Conservation (phyloP, 1,140 invertebrate species). For the Hycleus cichorii region DNA sequence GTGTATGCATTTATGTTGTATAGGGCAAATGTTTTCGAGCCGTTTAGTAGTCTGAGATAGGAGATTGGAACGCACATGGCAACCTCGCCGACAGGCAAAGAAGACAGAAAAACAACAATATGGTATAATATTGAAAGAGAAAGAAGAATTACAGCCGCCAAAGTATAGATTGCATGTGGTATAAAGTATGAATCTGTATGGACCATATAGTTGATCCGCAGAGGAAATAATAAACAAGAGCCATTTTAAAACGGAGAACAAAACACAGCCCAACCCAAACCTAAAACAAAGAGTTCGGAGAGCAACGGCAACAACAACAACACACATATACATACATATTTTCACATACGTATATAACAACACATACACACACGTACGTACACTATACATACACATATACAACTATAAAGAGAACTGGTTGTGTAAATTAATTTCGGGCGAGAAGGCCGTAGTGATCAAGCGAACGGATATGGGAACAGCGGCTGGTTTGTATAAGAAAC, state of each 20-base stretch:
- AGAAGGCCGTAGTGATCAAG: constrained; percentile 15
- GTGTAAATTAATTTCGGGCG: constrained; percentile 38
- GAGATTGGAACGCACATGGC: constrained; percentile 17
- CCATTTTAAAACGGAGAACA: constrained; percentile 33
- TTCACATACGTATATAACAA: neutral
- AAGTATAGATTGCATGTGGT: neutral
- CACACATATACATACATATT: neutral
- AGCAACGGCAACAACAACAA: constrained; percentile 12
- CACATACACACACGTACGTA: too few relatives aligned
- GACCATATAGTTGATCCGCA: constrained; percentile 17
- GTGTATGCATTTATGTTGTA: too few relatives aligned
- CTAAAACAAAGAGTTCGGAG: constrained; percentile 35
- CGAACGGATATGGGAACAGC: constrained; percentile 10
- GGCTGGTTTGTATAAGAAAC: constrained; percentile 9
- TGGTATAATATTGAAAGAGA: neutral
- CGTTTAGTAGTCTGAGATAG: constrained; percentile 23
- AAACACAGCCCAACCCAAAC: constrained; percentile 33
- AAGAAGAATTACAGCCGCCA: neutral
- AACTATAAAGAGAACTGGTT: constrained; percentile 30
- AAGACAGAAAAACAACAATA: neutral
- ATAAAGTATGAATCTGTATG: constrained; percentile 1
- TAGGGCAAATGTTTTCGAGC: constrained; percentile 25
- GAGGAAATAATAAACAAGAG: constrained; percentile 35
- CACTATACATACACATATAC: neutral
- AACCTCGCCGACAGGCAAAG: constrained; percentile 24